These are phyloP conservation scores for Caenorhabditis latens DNA, from an alignment of 1,140 invertebrate species.

Conservation along the genomic window DNA sequence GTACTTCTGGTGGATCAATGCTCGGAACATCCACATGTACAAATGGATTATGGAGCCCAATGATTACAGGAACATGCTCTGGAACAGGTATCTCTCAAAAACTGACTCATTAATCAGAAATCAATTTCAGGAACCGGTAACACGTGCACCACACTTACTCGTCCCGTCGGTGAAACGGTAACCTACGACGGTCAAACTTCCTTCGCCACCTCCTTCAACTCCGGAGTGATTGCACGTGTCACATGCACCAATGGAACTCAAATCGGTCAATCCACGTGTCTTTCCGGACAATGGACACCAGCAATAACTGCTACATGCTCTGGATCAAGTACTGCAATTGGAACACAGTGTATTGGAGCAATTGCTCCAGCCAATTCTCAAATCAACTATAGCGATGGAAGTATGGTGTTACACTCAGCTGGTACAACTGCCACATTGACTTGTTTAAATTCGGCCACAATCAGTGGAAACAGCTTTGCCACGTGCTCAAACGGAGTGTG, in stretches of 20 bases:
- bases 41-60: constrained; percentile 35
- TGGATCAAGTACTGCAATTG: constrained; percentile 12
- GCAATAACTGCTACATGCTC: constrained; percentile 15
- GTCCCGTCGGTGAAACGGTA: constrained; percentile 9
- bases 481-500: constrained; percentile 20
- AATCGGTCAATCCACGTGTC: constrained; percentile 17
- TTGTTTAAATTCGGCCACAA: constrained; percentile 6
- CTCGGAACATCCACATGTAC: constrained; percentile 27
- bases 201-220: constrained; percentile 21
- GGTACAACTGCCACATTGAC: constrained; percentile 17
- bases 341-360: constrained; percentile 18
- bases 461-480: neutral
- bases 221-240: constrained; percentile 28
- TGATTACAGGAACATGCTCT: neutral
- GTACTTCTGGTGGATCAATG: constrained; percentile 1
- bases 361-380: constrained; percentile 8
- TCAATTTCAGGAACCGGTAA: constrained; percentile 1
- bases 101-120: neutral
- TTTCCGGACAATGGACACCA: constrained; percentile 11
- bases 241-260: constrained; percentile 42
- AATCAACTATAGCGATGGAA: constrained; percentile 1
- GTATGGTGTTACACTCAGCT: neutral
- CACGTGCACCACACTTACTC: neutral
- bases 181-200: constrained; percentile 15
- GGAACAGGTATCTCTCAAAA: constrained; percentile 1